Percentiles rank a stretch among this genome's conserved stretches.
Conservation (phyloP, 2,113 vertebrate species). For the Petrocephalus zakoni region DNA sequence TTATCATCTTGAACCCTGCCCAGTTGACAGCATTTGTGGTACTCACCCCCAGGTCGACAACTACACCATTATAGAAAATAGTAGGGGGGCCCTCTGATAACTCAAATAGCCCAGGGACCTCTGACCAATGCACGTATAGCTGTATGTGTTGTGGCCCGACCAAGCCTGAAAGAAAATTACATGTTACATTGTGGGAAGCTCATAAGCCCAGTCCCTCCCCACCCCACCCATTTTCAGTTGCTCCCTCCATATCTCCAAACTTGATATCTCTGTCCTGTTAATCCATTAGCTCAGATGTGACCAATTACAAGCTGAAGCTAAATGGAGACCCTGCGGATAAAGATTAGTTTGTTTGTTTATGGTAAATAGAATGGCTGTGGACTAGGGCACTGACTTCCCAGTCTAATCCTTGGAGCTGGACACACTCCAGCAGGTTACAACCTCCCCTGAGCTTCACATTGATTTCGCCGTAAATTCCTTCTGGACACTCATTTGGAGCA, state of each 20-base stretch:
- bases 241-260: neutral
- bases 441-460: neutral
- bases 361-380: neutral
- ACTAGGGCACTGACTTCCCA: neutral
- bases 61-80: neutral
- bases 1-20: neutral
- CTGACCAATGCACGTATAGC: neutral
- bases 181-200: neutral
- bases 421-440: neutral
- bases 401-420: neutral
- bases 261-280: neutral
- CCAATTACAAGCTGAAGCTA: neutral
- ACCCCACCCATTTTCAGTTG: neutral
- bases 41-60: neutral
- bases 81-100: neutral
- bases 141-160: neutral
- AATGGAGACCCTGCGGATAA: neutral
- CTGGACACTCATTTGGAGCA: neutral
- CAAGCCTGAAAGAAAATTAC: neutral
- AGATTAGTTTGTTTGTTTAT: constrained; percentile 11
- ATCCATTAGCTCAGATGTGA: neutral
- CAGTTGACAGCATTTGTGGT: neutral
- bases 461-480: neutral
- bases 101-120: neutral
- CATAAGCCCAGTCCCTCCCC: neutral